A percentile compares a stretch with the other conserved stretches of the same genome.
Evolutionary conservation across 2,888 invertebrate species (phyloP).

Genomic region (Empis livida): DNA sequence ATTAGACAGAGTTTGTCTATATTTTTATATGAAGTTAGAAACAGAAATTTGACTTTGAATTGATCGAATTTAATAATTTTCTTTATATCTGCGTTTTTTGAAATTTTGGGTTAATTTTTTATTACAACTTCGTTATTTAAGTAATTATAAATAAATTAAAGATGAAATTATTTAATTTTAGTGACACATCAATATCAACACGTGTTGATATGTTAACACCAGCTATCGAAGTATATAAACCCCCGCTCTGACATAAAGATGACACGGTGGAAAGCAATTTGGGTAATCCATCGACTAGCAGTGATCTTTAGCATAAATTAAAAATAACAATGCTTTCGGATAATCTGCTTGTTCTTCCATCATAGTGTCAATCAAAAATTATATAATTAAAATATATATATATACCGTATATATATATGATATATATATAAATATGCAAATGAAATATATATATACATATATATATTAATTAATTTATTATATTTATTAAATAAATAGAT

Average conservation of each 20-base stretch:
- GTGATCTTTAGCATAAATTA: constrained; percentile 34
- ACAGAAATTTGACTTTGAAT: no score
- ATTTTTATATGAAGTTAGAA: no score
- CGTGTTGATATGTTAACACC: constrained; percentile 51
- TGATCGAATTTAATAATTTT: no score
- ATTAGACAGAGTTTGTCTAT: no score
- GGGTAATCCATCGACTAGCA: constrained; percentile 38
- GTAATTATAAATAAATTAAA: no score
- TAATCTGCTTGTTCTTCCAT: constrained; percentile 38
- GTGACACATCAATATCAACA: constrained; percentile 59
- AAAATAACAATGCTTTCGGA: constrained; percentile 18
- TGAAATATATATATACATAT: no score
- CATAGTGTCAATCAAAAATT: constrained; percentile 34
- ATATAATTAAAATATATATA: not conserved
- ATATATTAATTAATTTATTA: no score
- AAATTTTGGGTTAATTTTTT: no score
- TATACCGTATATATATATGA: not conserved
- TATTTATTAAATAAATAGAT: not conserved
- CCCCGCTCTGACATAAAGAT: constrained; percentile 39
- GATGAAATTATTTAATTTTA: constrained; percentile 20
- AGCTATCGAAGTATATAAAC: constrained; percentile 37
- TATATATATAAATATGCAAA: no score
- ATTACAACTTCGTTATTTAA: no score
- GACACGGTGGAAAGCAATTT: constrained; percentile 39
- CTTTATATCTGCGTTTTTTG: no score